Percentiles rank a stretch among this genome's conserved stretches.
Conservation (phyloP, 1,140 invertebrate species). For the Plodia interpunctella region DNA sequence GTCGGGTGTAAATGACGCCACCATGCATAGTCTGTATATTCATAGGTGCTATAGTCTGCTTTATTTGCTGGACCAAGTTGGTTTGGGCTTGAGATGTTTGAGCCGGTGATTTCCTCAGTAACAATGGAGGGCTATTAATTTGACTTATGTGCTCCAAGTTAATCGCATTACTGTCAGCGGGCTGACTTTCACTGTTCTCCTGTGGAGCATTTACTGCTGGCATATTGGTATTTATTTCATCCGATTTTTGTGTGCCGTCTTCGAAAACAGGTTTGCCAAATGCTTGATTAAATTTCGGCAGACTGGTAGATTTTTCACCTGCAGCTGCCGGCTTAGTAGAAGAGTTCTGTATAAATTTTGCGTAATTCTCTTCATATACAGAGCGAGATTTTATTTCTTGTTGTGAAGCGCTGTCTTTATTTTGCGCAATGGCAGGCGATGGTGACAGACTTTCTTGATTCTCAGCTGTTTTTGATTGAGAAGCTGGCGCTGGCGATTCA, state of each 20-base stretch:
- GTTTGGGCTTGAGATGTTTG: constrained; percentile 50
- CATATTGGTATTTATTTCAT: constrained; percentile 45
- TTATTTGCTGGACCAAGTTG: constrained; percentile 67
- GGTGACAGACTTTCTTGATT: constrained; percentile 40
- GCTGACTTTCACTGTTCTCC: constrained; percentile 46
- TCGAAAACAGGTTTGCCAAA: constrained; percentile 83
- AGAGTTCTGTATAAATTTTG: constrained; percentile 74
- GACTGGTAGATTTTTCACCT: constrained; percentile 57
- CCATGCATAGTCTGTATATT: constrained; percentile 79
- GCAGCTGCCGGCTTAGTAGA: constrained; percentile 47
- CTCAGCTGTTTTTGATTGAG: constrained; percentile 41
- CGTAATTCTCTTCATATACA: constrained; percentile 77
- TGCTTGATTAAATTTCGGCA: constrained; percentile 88
- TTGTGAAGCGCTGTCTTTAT: constrained; percentile 37
- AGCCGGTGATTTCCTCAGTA: constrained; percentile 57
- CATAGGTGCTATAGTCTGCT: constrained; percentile 68
- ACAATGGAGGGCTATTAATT: constrained; percentile 61
- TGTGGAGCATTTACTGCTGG: constrained; percentile 27
- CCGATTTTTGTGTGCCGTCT: constrained; percentile 60
- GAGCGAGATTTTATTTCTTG: constrained; percentile 74
- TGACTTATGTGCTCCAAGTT: constrained; percentile 64
- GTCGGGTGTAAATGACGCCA: constrained; percentile 79
- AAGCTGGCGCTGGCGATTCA: constrained; percentile 42
- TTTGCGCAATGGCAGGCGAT: constrained; percentile 21
- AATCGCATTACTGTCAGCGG: constrained; percentile 45